phyloP scores from a whole-genome alignment of 2,888 invertebrate genomes.

The Dryobotodes eremita region DNA sequence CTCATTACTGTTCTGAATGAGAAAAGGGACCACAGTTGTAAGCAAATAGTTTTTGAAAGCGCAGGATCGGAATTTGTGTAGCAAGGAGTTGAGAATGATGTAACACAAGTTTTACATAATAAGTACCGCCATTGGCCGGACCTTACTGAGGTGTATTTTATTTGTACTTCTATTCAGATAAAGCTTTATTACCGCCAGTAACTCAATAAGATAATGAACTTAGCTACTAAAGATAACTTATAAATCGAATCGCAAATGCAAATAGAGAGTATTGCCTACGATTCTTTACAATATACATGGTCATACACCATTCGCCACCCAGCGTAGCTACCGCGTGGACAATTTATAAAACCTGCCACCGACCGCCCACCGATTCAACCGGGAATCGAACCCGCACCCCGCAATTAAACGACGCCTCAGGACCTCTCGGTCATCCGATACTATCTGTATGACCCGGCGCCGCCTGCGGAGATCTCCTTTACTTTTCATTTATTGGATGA shows the following conservation, averaged over 20 bases:
- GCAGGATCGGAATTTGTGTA: neutral
- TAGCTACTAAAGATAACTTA: slow-evolving; percentile 39
- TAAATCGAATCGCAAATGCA: slow-evolving; percentile 57
- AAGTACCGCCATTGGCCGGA: too few relatives aligned
- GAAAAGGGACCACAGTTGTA: neutral
- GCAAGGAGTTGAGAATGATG: neutral
- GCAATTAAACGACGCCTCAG: slow-evolving; percentile 87
- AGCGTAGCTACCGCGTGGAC: slow-evolving; percentile 80
- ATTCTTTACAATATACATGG: slow-evolving; percentile 55
- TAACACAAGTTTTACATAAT: neutral
- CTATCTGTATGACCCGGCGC: slow-evolving; percentile 82
- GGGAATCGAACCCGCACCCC: slow-evolving; percentile 81
- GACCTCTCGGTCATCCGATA: slow-evolving; percentile 84
- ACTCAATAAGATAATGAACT: slow-evolving; percentile 53
- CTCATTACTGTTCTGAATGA: neutral
- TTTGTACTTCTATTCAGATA: slow-evolving; percentile 18
- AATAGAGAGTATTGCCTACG: slow-evolving; percentile 53
- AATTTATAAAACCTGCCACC: slow-evolving; percentile 82
- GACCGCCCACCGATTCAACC: slow-evolving; percentile 83
- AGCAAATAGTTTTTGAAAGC: too few relatives aligned
- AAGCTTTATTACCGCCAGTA: slow-evolving; percentile 8
- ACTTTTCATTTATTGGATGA: slow-evolving; percentile 53
- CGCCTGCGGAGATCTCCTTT: slow-evolving; percentile 80
- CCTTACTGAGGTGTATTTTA: neutral
- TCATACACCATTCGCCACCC: slow-evolving; percentile 73